These are phyloP conservation scores for Chionis minor DNA, from an alignment of 2,113 vertebrate species.

Conservation along the genomic window DNA sequence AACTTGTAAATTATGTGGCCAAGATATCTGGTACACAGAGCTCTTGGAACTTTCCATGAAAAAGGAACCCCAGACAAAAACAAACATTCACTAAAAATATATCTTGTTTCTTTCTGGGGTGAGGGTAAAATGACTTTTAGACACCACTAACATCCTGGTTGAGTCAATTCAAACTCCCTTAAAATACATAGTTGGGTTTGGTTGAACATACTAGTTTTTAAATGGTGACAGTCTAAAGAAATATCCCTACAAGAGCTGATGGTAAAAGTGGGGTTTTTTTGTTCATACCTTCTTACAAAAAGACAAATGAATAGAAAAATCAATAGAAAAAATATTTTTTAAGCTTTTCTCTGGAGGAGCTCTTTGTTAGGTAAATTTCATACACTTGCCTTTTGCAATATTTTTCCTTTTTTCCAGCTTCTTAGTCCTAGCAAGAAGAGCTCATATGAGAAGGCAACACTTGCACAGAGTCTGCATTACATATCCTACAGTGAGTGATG, in stretches of 20 bases:
- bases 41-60: not conserved
- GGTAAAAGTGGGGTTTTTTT: not conserved
- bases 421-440: not conserved
- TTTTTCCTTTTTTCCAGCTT: not conserved
- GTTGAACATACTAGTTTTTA: not conserved
- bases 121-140: not conserved
- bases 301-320: not conserved
- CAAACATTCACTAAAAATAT: conserved; percentile 19
- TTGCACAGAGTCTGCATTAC: not conserved
- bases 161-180: conserved; percentile 13
- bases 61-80: conserved; percentile 11
- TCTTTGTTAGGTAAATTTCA: not conserved
- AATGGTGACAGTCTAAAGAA: not conserved
- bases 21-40: not conserved
- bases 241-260: not conserved
- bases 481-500: not conserved
- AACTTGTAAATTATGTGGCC: not conserved
- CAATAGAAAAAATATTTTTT: not conserved
- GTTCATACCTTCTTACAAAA: not conserved
- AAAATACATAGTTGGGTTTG: not conserved
- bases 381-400: not conserved
- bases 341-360: not conserved
- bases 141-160: conserved; percentile 8
- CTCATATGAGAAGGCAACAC: not conserved
- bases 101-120: not conserved